Conservation (phyloP, 2,797 vertebrate genomes). For the Anguilla marmorata region DNA sequence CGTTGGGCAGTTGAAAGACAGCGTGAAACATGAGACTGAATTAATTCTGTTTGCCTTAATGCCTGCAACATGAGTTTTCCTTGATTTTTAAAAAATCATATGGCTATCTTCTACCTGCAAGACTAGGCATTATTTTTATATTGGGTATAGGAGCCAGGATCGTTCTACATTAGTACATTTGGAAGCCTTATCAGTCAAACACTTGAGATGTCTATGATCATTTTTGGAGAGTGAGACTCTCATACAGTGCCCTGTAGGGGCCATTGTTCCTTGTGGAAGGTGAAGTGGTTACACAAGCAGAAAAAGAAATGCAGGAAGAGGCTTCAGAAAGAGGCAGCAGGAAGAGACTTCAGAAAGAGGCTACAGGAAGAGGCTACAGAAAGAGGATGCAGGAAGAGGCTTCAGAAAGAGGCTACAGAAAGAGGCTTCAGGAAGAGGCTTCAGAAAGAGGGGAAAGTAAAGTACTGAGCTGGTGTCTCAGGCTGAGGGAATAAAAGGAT, state of each 20-base stretch:
- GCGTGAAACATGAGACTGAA: neutral
- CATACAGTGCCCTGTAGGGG: too few species aligned
- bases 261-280: neutral
- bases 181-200: neutral
- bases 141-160: neutral
- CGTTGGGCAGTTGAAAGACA: neutral
- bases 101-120: neutral
- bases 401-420: too few species aligned
- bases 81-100: neutral
- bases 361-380: too few species aligned
- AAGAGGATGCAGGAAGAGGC: too few species aligned
- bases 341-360: neutral
- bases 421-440: too few species aligned
- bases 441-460: neutral
- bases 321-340: neutral
- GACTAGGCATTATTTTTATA: neutral
- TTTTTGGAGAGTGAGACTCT: too few species aligned
- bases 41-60: neutral
- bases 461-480: neutral
- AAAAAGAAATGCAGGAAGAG: neutral
- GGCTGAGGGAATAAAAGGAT: neutral
- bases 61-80: neutral
- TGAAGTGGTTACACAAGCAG: neutral
- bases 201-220: neutral
- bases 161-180: neutral